phyloP scores from a whole-genome alignment of 2,888 invertebrate species.

The Gymnocheta viridis region DNA sequence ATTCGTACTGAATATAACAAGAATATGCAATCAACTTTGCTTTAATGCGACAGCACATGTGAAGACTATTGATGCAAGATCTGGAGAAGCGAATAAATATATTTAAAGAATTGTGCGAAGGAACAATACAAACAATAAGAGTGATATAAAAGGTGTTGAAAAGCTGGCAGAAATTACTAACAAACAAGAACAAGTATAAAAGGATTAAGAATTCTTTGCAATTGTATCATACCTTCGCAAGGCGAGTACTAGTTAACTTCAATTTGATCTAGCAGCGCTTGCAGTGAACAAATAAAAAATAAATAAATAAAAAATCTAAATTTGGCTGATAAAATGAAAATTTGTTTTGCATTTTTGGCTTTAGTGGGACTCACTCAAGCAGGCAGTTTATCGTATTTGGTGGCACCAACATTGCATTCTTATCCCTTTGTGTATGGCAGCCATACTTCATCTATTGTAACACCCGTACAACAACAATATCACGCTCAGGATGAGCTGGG shows the following conservation, averaged over 20 bases:
- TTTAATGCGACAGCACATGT: slow-evolving; percentile 39
- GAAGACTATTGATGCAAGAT: slow-evolving; percentile 38
- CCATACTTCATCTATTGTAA: slow-evolving; percentile 76
- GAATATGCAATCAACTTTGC: slow-evolving; percentile 51
- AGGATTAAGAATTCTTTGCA: slow-evolving; percentile 74
- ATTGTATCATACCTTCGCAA: slow-evolving; percentile 74
- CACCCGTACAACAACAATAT: slow-evolving; percentile 83
- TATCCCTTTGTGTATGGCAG: slow-evolving; percentile 75
- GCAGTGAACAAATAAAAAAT: slow-evolving; percentile 32
- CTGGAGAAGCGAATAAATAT: slow-evolving; percentile 47
- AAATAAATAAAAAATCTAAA: not conserved
- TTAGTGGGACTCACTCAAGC: slow-evolving; percentile 74
- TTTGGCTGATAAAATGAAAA: slow-evolving; percentile 75
- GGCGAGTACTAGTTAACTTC: slow-evolving; percentile 78
- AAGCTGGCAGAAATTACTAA: slow-evolving; percentile 58
- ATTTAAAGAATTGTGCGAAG: slow-evolving; percentile 46
- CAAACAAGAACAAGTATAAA: slow-evolving; percentile 76
- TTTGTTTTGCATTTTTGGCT: slow-evolving; percentile 73
- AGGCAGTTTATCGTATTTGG: slow-evolving; percentile 71
- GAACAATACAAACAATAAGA: slow-evolving; percentile 42
- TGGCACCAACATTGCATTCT: slow-evolving; percentile 68
- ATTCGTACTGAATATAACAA: slow-evolving; percentile 24
- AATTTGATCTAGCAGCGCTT: slow-evolving; percentile 74
- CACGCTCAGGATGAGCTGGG: slow-evolving; percentile 85
- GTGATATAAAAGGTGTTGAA: slow-evolving; percentile 60